These are phyloP conservation scores for Anas bernieri DNA, from an alignment of 2,797 vertebrate genomes.

Conservation along the genomic window DNA sequence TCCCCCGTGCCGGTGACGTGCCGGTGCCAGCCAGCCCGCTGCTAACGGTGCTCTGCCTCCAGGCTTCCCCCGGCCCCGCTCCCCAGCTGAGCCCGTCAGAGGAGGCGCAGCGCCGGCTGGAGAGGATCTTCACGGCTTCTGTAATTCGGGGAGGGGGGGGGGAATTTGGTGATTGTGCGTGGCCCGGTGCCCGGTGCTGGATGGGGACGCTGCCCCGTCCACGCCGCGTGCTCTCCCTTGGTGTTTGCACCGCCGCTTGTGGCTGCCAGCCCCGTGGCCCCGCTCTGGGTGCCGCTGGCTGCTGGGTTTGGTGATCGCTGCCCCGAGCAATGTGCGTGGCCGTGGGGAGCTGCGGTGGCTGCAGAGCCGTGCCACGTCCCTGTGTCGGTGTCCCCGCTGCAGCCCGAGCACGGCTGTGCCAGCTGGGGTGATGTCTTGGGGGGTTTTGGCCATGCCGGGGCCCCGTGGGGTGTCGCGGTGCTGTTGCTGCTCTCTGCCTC, in stretches of 20 bases:
- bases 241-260: background rate
- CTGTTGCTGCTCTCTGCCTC: background rate
- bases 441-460: fast-evolving
- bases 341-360: background rate
- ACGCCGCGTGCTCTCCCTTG: fast-evolving
- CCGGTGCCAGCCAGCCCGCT: background rate
- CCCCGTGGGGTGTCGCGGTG: background rate
- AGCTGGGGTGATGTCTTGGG: background rate
- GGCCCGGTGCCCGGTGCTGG: fast-evolving
- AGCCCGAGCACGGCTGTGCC: background rate
- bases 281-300: background rate
- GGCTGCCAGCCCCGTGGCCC: fast-evolving
- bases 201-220: fast-evolving
- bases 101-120: conserved; percentile 89
- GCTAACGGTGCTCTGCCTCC: conserved; percentile 78
- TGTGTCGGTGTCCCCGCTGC: fast-evolving
- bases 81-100: conserved; percentile 82
- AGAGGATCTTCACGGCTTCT: conserved; percentile 91
- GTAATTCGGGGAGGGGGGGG: conserved; percentile 78
- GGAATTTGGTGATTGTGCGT: background rate
- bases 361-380: background rate
- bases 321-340: fast-evolving
- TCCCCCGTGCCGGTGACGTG: background rate
- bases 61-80: conserved; percentile 78
- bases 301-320: background rate